Conservation (phyloP, 1,140 invertebrate species). For the Zelostemma sp. region DNA sequence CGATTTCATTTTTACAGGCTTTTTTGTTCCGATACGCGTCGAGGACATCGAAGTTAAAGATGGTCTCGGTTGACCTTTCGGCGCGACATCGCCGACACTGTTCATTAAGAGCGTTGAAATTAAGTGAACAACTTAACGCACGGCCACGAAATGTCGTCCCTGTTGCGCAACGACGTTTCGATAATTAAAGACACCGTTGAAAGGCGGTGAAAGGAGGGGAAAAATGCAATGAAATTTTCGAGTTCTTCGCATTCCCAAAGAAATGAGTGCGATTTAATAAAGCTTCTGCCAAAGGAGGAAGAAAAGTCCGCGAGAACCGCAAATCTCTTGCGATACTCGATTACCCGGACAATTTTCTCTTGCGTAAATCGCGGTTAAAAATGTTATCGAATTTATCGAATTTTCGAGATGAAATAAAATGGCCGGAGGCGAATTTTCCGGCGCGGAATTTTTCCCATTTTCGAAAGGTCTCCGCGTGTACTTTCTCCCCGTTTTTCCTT, state of each 20-base stretch:
- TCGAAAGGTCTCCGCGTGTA: constrained; percentile 15
- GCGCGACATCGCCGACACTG: constrained; percentile 1
- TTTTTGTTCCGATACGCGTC: neutral
- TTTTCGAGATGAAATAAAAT: too few relatives aligned
- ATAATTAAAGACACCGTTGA: neutral
- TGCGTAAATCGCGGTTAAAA: too few relatives aligned
- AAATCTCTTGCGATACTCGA: too few relatives aligned
- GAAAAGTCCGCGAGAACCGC: neutral
- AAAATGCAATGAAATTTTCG: neutral
- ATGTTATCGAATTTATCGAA: too few relatives aligned
- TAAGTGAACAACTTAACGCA: neutral
- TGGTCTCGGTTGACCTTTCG: constrained; percentile 1
- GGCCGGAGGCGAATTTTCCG: neutral
- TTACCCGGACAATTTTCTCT: too few relatives aligned
- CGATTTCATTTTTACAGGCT: neutral
- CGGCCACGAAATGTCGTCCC: neutral
- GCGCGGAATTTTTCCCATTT: neutral
- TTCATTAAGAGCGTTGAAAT: constrained; percentile 3
- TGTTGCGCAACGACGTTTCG: neutral
- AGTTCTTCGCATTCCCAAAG: too few relatives aligned
- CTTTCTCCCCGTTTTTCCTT: constrained; percentile 31
- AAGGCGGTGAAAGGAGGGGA: neutral
- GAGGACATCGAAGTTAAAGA: too few relatives aligned
- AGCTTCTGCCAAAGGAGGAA: neutral
- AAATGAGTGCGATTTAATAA: too few relatives aligned